Base-by-base conservation (phyloP, 2,888 invertebrate genomes). In the Dicroscelio sp. region DNA sequence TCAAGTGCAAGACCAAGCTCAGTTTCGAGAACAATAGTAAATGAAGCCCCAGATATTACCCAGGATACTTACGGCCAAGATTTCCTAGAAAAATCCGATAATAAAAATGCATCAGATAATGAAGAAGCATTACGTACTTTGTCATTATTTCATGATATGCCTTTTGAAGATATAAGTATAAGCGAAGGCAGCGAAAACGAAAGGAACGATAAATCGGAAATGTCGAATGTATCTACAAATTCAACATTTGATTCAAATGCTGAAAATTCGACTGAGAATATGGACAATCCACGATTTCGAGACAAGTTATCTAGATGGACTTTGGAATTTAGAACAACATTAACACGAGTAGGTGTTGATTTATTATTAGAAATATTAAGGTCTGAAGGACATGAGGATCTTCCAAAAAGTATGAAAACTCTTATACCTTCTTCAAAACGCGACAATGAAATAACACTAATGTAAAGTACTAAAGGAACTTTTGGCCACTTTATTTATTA, bases 401-500 rank as follows among this genome's bases (percentile, higher is more conserved):
- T 88, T 12, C 87, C 87, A 20, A 55, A 76, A 55, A 75, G 31
- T 43, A 80, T 82, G 75, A 82, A 76, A 88, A 55, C 67, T n/a
- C 38, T 88, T 23, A 33, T 88, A 48, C 65, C 58, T 23, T 82
- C 76, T 58, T 14, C 38, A 2, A 67, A 65, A 20, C 52, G 35
- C 2, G 35, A 65, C n/a, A 35, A 76, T 5, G 38, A 76, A 58
- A 67, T 88, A n/a, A 14, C n/a, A 75, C 4, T 76, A 20, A 88
- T 88, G 82, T 58, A 82, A 43, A 88, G 76, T 27, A 58, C 20
- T 5, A 76, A 67, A 67, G 87, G 82, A 23, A 86, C 65, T 33
- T 80, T 82, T 35, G 87, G 87, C 17, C 23, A 75, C 5, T 87
- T 87, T 38, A 80, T 87, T 55, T 87, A 87, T 58, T 87, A 82